Evolutionary conservation across 1,140 invertebrate genomes (phyloP).

Genomic region (Meteorus sp.): DNA sequence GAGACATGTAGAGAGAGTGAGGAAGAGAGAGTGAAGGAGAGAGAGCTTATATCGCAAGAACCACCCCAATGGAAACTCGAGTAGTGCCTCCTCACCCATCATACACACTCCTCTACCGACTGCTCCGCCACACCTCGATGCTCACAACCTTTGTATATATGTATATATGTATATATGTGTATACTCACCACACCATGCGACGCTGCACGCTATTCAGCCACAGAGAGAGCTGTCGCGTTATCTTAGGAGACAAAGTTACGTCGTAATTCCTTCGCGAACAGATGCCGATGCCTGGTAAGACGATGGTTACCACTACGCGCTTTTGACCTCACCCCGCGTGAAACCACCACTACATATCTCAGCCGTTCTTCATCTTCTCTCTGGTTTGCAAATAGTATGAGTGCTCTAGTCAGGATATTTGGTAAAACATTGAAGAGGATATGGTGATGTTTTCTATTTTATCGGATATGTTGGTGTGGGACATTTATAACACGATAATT

Average conservation of each 20-base stretch:
- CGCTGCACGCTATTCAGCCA: constrained; percentile 41
- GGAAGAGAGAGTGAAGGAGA: constrained; percentile 35
- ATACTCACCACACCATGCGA: too few species aligned
- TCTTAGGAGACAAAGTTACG: constrained; percentile 58
- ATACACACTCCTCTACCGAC: constrained; percentile 53
- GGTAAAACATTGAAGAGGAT: too few species aligned
- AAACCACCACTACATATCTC: not conserved
- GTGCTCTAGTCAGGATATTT: too few species aligned
- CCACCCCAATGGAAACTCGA: constrained; percentile 57
- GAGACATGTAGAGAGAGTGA: not conserved
- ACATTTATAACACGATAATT: too few species aligned
- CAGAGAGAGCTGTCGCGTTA: constrained; percentile 49
- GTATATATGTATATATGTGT: constrained; percentile 21
- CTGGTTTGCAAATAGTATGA: too few species aligned
- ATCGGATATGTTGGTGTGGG: too few species aligned
- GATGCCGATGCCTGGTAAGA: constrained; percentile 56
- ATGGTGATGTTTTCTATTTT: too few species aligned
- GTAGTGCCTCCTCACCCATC: constrained; percentile 50
- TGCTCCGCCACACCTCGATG: constrained; percentile 27
- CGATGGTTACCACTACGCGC: constrained; percentile 35
- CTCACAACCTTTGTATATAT: too few species aligned
- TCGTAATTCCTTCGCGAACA: constrained; percentile 60
- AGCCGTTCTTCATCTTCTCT: not conserved
- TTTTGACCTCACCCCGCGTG: too few species aligned
- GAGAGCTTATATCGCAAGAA: constrained; percentile 56